phyloP scores from a whole-genome alignment of 1,140 invertebrate genomes.

The Drosophila ambigua region DNA sequence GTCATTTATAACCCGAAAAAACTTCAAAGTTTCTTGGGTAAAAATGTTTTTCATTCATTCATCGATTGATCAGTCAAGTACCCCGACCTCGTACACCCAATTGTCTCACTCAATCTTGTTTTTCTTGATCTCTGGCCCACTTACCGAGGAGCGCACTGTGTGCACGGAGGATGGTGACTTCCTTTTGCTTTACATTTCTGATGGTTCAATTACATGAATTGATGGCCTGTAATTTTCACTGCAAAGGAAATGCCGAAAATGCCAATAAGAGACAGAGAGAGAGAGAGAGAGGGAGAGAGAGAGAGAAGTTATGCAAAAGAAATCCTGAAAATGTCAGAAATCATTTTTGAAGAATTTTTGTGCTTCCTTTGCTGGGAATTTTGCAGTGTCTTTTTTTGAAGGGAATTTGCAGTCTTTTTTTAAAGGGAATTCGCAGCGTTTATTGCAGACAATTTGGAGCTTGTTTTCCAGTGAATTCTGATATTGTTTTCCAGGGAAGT shows the following conservation, averaged over 20 bases:
- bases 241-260: slow-evolving; percentile 9
- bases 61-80: slow-evolving; percentile 6
- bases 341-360: slow-evolving; percentile 1
- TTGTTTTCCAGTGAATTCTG: too few relatives aligned
- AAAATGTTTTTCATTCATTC: slow-evolving; percentile 23
- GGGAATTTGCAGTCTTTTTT: background rate
- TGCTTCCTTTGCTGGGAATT: background rate
- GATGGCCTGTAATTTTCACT: slow-evolving; percentile 38
- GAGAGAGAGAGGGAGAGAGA: too few relatives aligned
- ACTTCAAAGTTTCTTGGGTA: background rate
- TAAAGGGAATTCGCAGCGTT: background rate
- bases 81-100: slow-evolving; percentile 8
- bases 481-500: too few relatives aligned
- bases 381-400: background rate
- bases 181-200: slow-evolving; percentile 29
- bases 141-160: background rate
- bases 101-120: slow-evolving; percentile 13
- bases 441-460: too few relatives aligned
- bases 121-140: slow-evolving; percentile 10
- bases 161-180: slow-evolving; percentile 1
- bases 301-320: slow-evolving; percentile 3
- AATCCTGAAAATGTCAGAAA: background rate
- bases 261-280: background rate
- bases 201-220: slow-evolving; percentile 35
- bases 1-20: slow-evolving; percentile 14